These are phyloP conservation scores for Sebastes taczanowskii DNA, from an alignment of 2,797 vertebrate species.

Conservation along the genomic window DNA sequence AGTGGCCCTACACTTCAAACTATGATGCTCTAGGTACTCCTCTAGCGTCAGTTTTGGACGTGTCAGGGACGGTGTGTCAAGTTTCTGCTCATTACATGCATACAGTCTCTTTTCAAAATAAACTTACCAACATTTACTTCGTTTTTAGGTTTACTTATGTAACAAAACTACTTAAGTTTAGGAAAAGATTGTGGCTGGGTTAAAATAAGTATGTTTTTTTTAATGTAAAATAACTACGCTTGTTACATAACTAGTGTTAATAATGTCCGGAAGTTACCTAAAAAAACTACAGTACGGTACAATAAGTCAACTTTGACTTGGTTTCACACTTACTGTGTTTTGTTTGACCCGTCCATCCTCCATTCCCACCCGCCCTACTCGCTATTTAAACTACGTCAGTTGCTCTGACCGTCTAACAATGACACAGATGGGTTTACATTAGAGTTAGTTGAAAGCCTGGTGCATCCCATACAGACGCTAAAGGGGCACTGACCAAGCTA, in stretches of 20 bases:
- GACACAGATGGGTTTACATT: too few species aligned
- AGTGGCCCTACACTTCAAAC: background rate
- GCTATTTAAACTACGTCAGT: too few species aligned
- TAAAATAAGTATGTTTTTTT: too few species aligned
- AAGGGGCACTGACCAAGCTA: too few species aligned
- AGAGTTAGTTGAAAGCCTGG: too few species aligned
- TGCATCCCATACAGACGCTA: too few species aligned
- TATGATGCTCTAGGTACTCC: background rate
- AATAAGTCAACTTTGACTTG: background rate
- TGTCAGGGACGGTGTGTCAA: background rate
- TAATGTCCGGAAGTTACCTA: background rate
- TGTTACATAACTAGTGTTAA: background rate
- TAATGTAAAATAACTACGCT: background rate
- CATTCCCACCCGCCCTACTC: too few species aligned
- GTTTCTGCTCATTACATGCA: background rate
- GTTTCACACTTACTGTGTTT: too few species aligned
- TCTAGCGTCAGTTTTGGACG: too few species aligned
- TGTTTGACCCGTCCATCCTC: too few species aligned
- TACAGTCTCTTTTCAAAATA: background rate
- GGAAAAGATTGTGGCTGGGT: too few species aligned
- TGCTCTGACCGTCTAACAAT: too few species aligned
- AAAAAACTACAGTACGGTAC: background rate
- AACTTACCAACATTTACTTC: accelerated
- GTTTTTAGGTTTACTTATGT: background rate
- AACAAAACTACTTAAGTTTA: background rate